Evolutionary conservation across 2,797 vertebrate genomes (phyloP), one percentile per base, ranked within the genome.

Genomic region (Betta splendens): DNA sequence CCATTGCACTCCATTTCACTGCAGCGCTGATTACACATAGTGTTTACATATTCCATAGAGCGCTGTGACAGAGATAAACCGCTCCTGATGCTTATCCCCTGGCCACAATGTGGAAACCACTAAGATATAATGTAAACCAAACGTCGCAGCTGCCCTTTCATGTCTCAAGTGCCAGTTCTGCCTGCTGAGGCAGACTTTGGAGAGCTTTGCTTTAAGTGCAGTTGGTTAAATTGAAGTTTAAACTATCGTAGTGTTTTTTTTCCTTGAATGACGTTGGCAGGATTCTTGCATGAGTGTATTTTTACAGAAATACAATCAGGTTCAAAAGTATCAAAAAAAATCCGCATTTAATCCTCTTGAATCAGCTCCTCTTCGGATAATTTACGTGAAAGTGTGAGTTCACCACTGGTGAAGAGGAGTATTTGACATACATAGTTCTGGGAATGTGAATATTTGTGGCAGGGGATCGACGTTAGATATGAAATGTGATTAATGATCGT

Each of bases 21-120:
- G 65, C 75, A 67, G 77, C 71, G 43, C 87, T 85, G 87, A 92
- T 91, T 91, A 84, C 82, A 70, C 72, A 40, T 67, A 63, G 72
- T 91, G 90, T 92, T 92, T 92, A 92, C 85, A 87, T 91, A 89
- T 87, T 89, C 85, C 77, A 89, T 84, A 88, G 89, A 91, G 86
- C 79, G 38, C 84, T 80, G 79, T 79, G 84, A 80, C 81, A 85
- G 75, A 91, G 91, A 93, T 91, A 93, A 92, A 89, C 66, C 78
- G 75, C 69, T 78, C 51, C 81, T 72, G 90, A 92, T 93, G 84
- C 87, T 92, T 92, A 93, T 93, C 90, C 89, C 65, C 73, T 72
- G 69, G 79, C 84, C 84, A 86, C 83, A 86, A 84, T 84, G 85
- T 89, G 88, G 86, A 92, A 91, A 87, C 85, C 86, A 85, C 90